phyloP scores from a whole-genome alignment of 2,888 invertebrate species.

The Cheilosia urbana region DNA sequence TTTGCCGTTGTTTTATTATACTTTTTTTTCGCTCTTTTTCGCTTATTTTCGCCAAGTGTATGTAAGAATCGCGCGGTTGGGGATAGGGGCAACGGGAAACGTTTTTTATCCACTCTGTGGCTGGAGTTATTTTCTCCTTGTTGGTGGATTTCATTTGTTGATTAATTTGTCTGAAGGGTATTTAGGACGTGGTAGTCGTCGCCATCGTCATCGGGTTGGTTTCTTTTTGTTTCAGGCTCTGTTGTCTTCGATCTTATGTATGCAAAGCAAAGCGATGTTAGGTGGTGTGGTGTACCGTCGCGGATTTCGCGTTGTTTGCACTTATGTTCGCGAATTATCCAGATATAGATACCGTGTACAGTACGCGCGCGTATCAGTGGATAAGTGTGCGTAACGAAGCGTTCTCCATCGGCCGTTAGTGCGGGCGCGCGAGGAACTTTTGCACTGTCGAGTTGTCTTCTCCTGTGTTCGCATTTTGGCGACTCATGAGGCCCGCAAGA shows the following conservation, averaged over 20 bases:
- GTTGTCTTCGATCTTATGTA: constrained; percentile 47
- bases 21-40: constrained; percentile 42
- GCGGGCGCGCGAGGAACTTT: neutral
- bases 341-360: constrained; percentile 68
- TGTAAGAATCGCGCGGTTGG: constrained; percentile 37
- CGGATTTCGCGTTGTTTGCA: constrained; percentile 65
- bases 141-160: constrained; percentile 73
- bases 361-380: constrained; percentile 66
- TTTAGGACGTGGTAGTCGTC: constrained; percentile 74
- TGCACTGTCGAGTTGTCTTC: constrained; percentile 45
- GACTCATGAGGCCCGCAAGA: constrained; percentile 59
- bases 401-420: constrained; percentile 47
- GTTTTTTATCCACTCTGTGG: constrained; percentile 58
- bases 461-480: constrained; percentile 63
- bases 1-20: constrained; percentile 37
- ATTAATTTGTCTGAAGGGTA: constrained; percentile 76
- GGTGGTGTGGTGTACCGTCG: constrained; percentile 65
- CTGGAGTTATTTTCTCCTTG: constrained; percentile 63
- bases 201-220: constrained; percentile 53
- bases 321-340: constrained; percentile 74
- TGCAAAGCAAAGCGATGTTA: constrained; percentile 55
- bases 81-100: constrained; percentile 56
- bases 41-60: constrained; percentile 48
- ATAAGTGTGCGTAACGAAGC: constrained; percentile 75
- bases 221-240: constrained; percentile 47